Evolutionary conservation across 2,113 vertebrate genomes (phyloP), one percentile per base, ranked within the genome.

Genomic region (Hirundichthys speculiger): DNA sequence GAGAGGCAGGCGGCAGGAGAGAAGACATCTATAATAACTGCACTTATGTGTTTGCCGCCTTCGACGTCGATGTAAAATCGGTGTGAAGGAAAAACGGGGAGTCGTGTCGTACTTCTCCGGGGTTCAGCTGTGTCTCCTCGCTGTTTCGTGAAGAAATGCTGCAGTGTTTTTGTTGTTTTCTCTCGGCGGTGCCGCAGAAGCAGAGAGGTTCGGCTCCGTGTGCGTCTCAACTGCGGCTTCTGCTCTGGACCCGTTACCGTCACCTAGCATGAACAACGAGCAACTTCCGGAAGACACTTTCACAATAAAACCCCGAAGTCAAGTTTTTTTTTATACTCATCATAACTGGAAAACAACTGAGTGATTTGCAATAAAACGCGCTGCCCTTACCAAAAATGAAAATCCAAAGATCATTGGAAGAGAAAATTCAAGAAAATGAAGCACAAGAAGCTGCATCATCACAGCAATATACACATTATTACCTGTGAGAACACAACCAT

Each of bases 271-370:
- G 2, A 14, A 2, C 3, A 1, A 20, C 0, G 0, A 0, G 1
- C 0, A 0, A 62, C 65, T 62, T 88, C 88, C 77, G 64, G 27
- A 0, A 0, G 0, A 0, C 3, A 0, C 10, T 68, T 83, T 87
- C 88, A 85, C 56, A 84, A 70, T 88, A 90, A 88, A 78, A 40
- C 6, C 20, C 14, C 0, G 1, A n/a, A 1, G n/a, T n/a, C n/a
- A n/a, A n/a, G n/a, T n/a, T n/a, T n/a, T n/a, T n/a, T n/a, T n/a
- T n/a, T n/a, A n/a, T n/a, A n/a, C n/a, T n/a, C n/a, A n/a, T n/a
- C n/a, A n/a, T n/a, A n/a, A n/a, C n/a, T n/a, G n/a, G n/a, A 3
- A 8, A 27, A 8, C 27, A 27, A 27, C 27, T 27, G 27, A 27
- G 3, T 27, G 27, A 27, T 27, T 27, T 27, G 27, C 27, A 27